A percentile compares a stretch with the other conserved stretches of the same genome.
phyloP scores from a whole-genome alignment of 2,113 vertebrate species.

The Nesogale talazaci region DNA sequence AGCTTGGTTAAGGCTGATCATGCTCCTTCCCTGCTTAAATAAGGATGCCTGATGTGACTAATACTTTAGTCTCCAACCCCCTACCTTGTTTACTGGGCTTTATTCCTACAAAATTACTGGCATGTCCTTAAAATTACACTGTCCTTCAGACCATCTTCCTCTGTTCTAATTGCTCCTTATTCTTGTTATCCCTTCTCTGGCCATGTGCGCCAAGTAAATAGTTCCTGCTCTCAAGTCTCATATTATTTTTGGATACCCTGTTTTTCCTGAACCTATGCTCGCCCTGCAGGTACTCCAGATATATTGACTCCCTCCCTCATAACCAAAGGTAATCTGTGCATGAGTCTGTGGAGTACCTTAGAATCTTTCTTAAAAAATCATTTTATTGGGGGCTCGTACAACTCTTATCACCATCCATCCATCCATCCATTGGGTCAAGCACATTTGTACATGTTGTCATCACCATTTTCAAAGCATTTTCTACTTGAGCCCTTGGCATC shows the following conservation, averaged over 20 bases:
- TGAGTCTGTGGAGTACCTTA: background rate
- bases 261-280: background rate
- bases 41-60: background rate
- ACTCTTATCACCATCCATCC: too few relatives aligned
- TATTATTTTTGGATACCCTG: too few relatives aligned
- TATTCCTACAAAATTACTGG: background rate
- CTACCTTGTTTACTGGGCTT: background rate
- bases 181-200: background rate
- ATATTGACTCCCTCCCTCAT: background rate
- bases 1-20: background rate
- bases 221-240: background rate
- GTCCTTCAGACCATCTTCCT: too few relatives aligned
- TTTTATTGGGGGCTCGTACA: too few relatives aligned
- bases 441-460: too few relatives aligned
- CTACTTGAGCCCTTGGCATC: too few relatives aligned
- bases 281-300: background rate
- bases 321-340: background rate
- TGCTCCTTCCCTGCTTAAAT: background rate
- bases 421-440: too few relatives aligned
- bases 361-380: too few relatives aligned
- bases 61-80: background rate
- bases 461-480: too few relatives aligned
- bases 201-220: background rate
- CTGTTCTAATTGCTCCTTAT: background rate
- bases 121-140: background rate